Evolutionary conservation across 2,113 vertebrate species (phyloP).

Genomic region (Campylomormyrus numenius): DNA sequence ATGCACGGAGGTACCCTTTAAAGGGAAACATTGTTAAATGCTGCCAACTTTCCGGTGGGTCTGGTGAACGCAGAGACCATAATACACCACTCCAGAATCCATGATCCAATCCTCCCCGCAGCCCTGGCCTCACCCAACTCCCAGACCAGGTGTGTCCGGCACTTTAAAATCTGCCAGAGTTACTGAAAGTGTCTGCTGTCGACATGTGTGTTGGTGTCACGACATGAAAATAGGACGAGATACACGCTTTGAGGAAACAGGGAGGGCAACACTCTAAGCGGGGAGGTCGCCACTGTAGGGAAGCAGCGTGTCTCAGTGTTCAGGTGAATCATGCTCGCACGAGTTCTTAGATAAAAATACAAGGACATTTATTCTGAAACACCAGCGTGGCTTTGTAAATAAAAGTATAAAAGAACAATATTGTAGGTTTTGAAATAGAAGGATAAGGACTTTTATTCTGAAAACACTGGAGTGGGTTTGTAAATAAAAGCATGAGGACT

Average conservation of each 20-base stretch:
- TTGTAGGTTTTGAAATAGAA: neutral
- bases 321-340: neutral
- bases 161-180: constrained; percentile 30
- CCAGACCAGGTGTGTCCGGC: constrained; percentile 32
- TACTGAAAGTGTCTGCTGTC: neutral
- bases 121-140: constrained; percentile 3
- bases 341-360: neutral
- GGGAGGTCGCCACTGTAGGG: neutral
- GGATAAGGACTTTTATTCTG: neutral
- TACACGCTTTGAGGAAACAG: neutral
- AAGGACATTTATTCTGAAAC: neutral
- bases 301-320: neutral
- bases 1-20: neutral
- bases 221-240: neutral
- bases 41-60: neutral
- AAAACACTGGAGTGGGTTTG: neutral
- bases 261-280: neutral
- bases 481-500: neutral
- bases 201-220: neutral
- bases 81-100: neutral
- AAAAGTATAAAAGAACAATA: neutral
- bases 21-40: neutral
- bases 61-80: neutral
- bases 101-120: neutral
- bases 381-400: neutral